These are phyloP conservation scores for Antheraea assamensis DNA, from an alignment of 2,888 invertebrate genomes.

Conservation along the genomic window DNA sequence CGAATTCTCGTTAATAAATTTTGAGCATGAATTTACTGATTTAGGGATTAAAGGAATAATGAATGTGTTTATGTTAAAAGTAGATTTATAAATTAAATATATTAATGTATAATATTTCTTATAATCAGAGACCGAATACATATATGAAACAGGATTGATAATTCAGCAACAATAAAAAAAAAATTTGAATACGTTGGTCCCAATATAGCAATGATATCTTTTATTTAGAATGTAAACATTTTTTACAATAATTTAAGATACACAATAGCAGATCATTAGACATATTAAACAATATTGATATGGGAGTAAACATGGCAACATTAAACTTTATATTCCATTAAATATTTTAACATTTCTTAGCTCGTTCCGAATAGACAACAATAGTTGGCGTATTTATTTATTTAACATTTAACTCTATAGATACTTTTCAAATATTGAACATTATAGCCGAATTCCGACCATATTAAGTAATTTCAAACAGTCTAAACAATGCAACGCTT, in stretches of 20 bases:
- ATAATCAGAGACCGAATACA: constrained; percentile 19
- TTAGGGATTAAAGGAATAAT: background rate
- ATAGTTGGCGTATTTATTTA: constrained; percentile 2
- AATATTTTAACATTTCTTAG: constrained; percentile 14
- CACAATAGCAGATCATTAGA: constrained; percentile 20
- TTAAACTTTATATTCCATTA: constrained; percentile 18
- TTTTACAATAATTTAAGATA: constrained; percentile 22
- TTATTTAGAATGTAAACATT: constrained; percentile 21
- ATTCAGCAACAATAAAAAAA: constrained; percentile 11
- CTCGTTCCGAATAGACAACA: constrained; percentile 8
- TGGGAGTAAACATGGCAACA: constrained; percentile 27
- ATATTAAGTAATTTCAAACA: constrained; percentile 12
- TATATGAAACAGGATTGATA: constrained; percentile 3
- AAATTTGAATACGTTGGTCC: constrained; percentile 52
- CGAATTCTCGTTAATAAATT: background rate
- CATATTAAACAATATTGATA: constrained; percentile 19
- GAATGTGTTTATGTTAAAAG: background rate
- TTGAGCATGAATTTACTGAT: background rate
- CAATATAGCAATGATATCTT: constrained; percentile 50
- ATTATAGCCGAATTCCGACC: background rate
- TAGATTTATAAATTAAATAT: background rate
- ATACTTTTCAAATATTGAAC: background rate
- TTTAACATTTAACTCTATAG: background rate
- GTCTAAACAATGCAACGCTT: constrained; percentile 21
- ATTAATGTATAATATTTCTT: constrained; percentile 1